Evolutionary conservation across 2,797 vertebrate genomes (phyloP).

Genomic region (Sebastiscus tertius): DNA sequence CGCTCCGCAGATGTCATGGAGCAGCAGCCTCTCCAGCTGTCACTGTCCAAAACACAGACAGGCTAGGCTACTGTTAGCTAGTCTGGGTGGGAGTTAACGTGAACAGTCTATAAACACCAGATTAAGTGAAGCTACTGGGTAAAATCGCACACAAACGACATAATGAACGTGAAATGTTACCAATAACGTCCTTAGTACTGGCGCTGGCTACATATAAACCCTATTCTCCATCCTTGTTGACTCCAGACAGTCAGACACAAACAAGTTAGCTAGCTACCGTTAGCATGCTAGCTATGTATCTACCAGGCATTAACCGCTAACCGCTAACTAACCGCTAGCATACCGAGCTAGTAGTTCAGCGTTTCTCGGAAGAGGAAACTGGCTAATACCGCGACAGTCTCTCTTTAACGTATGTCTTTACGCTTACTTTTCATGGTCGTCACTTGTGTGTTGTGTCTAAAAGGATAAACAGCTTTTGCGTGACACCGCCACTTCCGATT

Average conservation of each 20-base stretch:
- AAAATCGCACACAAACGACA: background rate
- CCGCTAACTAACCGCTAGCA: background rate
- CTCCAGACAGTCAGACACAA: slow-evolving; percentile 31
- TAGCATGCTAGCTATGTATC: slow-evolving; percentile 39
- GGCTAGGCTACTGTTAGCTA: slow-evolving; percentile 77
- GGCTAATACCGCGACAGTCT: background rate
- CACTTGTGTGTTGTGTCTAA: slow-evolving; percentile 52
- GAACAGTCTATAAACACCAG: background rate
- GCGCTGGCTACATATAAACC: background rate
- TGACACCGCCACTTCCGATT: slow-evolving; percentile 72
- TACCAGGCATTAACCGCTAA: no score
- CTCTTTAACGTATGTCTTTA: background rate
- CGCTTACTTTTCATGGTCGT: slow-evolving; percentile 71
- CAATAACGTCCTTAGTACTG: background rate
- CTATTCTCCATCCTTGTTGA: background rate
- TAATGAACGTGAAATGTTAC: background rate
- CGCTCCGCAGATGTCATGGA: slow-evolving; percentile 60
- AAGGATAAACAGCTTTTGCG: slow-evolving; percentile 43
- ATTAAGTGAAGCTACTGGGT: background rate
- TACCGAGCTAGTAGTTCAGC: background rate
- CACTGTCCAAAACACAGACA: slow-evolving; percentile 75
- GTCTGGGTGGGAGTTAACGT: slow-evolving; percentile 58
- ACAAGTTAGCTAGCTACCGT: slow-evolving; percentile 53
- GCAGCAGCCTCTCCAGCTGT: slow-evolving; percentile 69
- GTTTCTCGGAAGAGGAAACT: background rate